These are phyloP conservation scores for Larimichthys crocea DNA, from an alignment of 2,113 vertebrate species.

Conservation along the genomic window DNA sequence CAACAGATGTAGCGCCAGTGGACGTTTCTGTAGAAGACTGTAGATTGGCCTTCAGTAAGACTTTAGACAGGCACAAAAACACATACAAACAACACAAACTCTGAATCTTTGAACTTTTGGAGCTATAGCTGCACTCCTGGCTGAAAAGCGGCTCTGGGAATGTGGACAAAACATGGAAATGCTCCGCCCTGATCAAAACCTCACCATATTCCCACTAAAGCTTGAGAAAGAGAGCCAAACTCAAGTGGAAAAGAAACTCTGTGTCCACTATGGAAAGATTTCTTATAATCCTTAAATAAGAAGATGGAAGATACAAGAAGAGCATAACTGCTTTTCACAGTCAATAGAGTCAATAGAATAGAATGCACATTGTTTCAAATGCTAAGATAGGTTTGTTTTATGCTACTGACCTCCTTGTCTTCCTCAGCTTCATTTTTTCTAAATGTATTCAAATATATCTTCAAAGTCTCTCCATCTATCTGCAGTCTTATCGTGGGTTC, in stretches of 20 bases:
- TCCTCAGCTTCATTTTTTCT: too few species aligned
- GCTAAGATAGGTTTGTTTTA: background rate
- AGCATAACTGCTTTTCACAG: background rate
- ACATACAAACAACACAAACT: background rate
- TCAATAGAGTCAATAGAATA: too few species aligned
- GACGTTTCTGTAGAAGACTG: background rate
- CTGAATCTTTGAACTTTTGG: too few species aligned
- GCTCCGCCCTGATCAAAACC: background rate
- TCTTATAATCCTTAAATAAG: background rate
- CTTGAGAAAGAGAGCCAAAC: background rate
- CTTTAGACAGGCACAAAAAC: background rate
- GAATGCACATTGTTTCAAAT: too few species aligned
- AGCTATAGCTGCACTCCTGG: too few species aligned
- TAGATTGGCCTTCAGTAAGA: background rate
- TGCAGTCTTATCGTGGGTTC: too few species aligned
- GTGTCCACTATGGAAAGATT: background rate
- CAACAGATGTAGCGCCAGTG: background rate
- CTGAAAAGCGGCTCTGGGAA: background rate
- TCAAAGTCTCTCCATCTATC: too few species aligned
- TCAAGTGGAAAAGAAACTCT: background rate
- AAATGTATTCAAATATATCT: too few species aligned
- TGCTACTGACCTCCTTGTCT: background rate
- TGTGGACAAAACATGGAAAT: background rate
- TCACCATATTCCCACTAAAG: background rate
- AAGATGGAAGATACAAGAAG: background rate